These are phyloP conservation scores for Hemiscyllium ocellatum DNA, from an alignment of 2,113 vertebrate genomes.

Conservation along the genomic window DNA sequence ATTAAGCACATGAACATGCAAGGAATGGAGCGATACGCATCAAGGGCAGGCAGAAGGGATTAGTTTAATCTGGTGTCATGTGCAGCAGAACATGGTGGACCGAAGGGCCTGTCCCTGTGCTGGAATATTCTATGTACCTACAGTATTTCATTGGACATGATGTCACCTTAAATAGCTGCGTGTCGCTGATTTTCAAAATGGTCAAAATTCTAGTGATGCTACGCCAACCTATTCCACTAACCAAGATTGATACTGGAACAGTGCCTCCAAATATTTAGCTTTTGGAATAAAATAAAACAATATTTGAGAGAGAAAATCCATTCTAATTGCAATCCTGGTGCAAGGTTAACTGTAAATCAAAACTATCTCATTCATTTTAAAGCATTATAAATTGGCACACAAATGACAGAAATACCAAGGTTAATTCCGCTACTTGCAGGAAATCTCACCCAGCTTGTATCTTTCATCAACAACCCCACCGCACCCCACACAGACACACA, in stretches of 20 bases:
- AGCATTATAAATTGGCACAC: not conserved
- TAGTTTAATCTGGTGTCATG: too few relatives aligned
- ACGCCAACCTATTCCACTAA: not conserved
- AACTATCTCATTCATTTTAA: not conserved
- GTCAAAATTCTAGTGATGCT: not conserved
- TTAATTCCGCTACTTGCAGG: not conserved
- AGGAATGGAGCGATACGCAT: too few relatives aligned
- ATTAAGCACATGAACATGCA: too few relatives aligned
- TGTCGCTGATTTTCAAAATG: not conserved
- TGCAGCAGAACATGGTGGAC: too few relatives aligned
- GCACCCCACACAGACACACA: too few relatives aligned
- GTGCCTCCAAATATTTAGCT: not conserved
- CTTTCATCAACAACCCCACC: too few relatives aligned
- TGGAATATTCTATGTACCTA: too few relatives aligned
- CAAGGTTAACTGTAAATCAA: not conserved
- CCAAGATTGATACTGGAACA: not conserved
- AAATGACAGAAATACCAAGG: not conserved
- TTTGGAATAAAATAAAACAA: not conserved
- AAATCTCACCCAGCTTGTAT: too few relatives aligned
- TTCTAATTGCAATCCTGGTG: not conserved
- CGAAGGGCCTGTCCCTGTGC: too few relatives aligned
- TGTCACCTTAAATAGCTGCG: not conserved
- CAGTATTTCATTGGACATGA: not conserved
- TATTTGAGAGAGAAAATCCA: not conserved
- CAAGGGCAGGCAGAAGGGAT: too few relatives aligned